Conservation (phyloP, 2,888 invertebrate species). For the Aleiodes testaceus region DNA sequence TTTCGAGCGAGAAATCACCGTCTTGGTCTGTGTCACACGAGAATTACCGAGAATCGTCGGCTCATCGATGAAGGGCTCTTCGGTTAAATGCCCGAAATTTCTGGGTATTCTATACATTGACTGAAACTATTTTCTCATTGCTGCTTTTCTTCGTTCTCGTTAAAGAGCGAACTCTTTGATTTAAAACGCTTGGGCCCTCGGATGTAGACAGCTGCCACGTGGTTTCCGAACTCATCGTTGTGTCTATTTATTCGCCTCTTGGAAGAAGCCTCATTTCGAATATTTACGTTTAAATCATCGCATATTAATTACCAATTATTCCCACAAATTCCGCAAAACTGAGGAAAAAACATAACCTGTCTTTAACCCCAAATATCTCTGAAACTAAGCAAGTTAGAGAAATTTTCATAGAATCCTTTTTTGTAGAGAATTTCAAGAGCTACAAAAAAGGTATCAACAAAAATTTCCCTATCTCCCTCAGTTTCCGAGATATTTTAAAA, state of each 20-base stretch:
- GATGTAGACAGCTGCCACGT: slow-evolving; percentile 62
- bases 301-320: slow-evolving; percentile 19
- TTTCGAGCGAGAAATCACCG: slow-evolving; percentile 4
- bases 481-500: no score
- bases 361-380: no score
- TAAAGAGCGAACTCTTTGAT: slow-evolving; percentile 59
- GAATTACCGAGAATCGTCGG: slow-evolving; percentile 45
- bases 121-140: slow-evolving; percentile 39
- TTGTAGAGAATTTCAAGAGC: no score
- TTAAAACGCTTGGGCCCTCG: slow-evolving; percentile 54
- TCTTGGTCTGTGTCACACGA: slow-evolving; percentile 28
- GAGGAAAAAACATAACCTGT: no score
- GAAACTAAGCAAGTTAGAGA: no score
- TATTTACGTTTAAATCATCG: slow-evolving; percentile 52
- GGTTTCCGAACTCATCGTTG: slow-evolving; percentile 47
- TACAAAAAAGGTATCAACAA: no score
- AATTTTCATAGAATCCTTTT: no score
- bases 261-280: slow-evolving; percentile 57
- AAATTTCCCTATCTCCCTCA: no score
- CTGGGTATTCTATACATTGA: slow-evolving; percentile 14
- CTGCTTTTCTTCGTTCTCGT: slow-evolving; percentile 51
- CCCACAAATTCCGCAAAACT: no score
- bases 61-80: slow-evolving; percentile 50
- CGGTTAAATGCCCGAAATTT: slow-evolving; percentile 10
- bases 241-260: slow-evolving; percentile 64